These are phyloP conservation scores for Typhlichthys eigenmanni DNA, from an alignment of 2,797 vertebrate genomes.

Conservation along the genomic window DNA sequence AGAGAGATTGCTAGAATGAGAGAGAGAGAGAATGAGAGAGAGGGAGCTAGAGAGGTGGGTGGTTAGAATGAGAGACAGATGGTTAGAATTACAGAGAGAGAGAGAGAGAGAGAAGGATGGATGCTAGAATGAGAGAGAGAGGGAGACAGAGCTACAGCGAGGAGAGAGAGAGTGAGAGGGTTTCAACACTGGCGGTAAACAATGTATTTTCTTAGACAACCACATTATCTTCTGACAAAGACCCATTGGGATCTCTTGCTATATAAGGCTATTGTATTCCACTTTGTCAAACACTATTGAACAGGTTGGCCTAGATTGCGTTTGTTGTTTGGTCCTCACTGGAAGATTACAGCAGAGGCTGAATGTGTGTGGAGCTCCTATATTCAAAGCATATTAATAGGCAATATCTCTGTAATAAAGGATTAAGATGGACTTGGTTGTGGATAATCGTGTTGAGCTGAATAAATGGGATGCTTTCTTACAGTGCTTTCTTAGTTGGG, in stretches of 20 bases:
- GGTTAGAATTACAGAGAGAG: not conserved
- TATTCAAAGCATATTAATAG: not conserved
- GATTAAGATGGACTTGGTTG: too few relatives aligned
- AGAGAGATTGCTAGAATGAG: not conserved
- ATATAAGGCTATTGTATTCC: not conserved
- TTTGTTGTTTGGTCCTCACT: not conserved
- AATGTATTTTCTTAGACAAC: slow-evolving; percentile 37
- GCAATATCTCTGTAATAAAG: too few relatives aligned
- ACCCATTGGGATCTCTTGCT: slow-evolving; percentile 36
- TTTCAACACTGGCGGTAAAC: slow-evolving; percentile 41
- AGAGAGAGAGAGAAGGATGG: not conserved
- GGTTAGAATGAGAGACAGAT: not conserved
- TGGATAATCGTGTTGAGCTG: too few relatives aligned
- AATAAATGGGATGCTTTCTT: too few relatives aligned
- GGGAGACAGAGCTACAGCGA: not conserved
- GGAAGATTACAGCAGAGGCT: too few relatives aligned
- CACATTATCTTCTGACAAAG: slow-evolving; percentile 3
- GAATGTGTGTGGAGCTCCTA: not conserved
- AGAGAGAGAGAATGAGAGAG: not conserved
- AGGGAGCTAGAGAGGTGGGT: not conserved
- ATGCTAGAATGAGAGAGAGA: not conserved
- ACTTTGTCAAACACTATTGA: slow-evolving; percentile 45
- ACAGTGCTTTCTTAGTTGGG: too few relatives aligned
- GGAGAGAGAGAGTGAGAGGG: slow-evolving; percentile 3
- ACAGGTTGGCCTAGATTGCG: slow-evolving; percentile 34